Base-by-base conservation (phyloP, 2,888 invertebrate genomes). In the Leucoma salicis region DNA sequence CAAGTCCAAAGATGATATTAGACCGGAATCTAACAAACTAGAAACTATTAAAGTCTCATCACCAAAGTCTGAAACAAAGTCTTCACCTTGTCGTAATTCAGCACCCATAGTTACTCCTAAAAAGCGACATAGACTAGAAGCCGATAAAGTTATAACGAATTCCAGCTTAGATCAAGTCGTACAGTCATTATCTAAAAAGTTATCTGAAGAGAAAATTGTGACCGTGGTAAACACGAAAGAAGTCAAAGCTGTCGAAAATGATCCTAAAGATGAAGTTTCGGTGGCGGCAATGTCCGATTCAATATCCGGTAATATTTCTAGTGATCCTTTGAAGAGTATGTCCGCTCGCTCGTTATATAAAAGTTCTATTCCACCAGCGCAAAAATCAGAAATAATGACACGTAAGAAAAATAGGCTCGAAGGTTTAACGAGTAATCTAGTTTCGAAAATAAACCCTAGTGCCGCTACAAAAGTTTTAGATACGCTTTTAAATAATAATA, bases 71-170 rank as follows among this genome's bases (percentile, higher is more conserved):
- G 87, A 82, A 63, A 60, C 70, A n/a, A 84, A 82, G 66, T 59
- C 70, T 16, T 81, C 82, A 4, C 83, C 82, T 7, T 52, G 78
- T 24, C 77, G 82, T 38, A 82, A 85, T 63, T 68, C 80, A 10
- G 83, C 89, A 13, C 90, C 89, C 14, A 88, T 89, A 14, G 93
- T 93, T 1, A 94, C 95, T 0, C 94, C 95, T 0, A 95, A 95
- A 64, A 95, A 95, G 65, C 88, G 94, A 0, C 94, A 94, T 65
- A 82, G 94, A 49, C 65, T 93, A 36, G 94, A 94, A 78, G 88
- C 91, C 14, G 91, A 92, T 28, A 88, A 85, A 57, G 79, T 74
- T 25, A 70, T 82, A 29, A 69, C 78, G 35, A 71, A 78, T 58
- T 76, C 83, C 5, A 83, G 75, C 42, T 73, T 90, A 43, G 88